Percentiles rank a stretch among this genome's conserved stretches.
Evolutionary conservation across 2,888 invertebrate genomes (phyloP).

Genomic region (Drosophila neonasuta): DNA sequence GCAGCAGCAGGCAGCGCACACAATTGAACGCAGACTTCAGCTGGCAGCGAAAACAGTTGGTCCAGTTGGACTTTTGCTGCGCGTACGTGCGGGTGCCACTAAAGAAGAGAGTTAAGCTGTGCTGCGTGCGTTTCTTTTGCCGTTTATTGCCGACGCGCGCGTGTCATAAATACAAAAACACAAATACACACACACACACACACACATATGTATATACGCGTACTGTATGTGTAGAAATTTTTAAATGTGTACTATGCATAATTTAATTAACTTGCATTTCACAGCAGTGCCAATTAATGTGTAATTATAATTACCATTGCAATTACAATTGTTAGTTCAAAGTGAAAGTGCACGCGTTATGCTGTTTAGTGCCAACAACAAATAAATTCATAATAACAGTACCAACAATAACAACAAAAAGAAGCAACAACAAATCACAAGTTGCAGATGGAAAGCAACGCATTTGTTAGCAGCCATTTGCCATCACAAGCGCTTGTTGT

Average conservation of each 20-base stretch:
- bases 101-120: conserved; percentile 40
- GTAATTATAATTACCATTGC: conserved; percentile 34
- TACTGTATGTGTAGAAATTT: neutral
- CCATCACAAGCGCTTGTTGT: conserved; percentile 89
- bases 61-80: conserved; percentile 78
- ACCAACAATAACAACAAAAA: conserved; percentile 21
- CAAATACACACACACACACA: conserved; percentile 6
- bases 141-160: conserved; percentile 47
- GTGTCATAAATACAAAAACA: conserved; percentile 25
- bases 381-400: conserved; percentile 32
- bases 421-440: conserved; percentile 31
- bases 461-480: conserved; percentile 88
- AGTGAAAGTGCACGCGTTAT: conserved; percentile 48
- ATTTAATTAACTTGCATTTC: conserved; percentile 48
- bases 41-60: conserved; percentile 52
- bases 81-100: conserved; percentile 77
- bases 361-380: conserved; percentile 44
- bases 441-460: conserved; percentile 88
- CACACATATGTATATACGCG: conserved; percentile 1
- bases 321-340: conserved; percentile 37
- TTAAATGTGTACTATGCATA: conserved; percentile 20
- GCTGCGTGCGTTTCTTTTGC: conserved; percentile 30
- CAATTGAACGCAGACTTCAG: conserved; percentile 27
- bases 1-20: conserved; percentile 34
- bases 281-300: conserved; percentile 44